Evolutionary conservation across 2,888 invertebrate species (phyloP), one percentile per base, ranked within the genome.

Genomic region (Acleris cristana): DNA sequence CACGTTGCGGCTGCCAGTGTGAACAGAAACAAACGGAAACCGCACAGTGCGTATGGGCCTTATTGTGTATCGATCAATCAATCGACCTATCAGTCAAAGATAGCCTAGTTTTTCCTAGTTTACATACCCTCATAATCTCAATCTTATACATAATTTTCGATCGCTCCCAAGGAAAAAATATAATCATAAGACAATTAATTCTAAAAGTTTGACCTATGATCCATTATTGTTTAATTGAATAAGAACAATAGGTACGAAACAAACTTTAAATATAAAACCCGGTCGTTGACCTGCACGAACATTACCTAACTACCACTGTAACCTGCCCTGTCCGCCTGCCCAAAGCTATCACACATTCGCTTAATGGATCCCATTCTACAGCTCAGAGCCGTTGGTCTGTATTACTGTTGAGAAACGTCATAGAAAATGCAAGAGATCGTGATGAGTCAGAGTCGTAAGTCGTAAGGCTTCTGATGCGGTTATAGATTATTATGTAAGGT

Each of bases 231-330:
- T 45, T n/a, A 48, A 57, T 44, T 16, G 19, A 30, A 30, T 30
- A 30, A 30, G 30, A 2, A 30, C 30, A 30, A 30, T 34, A n/a
- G n/a, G n/a, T n/a, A 34, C 34, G 34, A 10, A 34, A 3, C 10
- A 10, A 10, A 45, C 45, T 40, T 45, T 26, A 14, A 48, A 57
- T 48, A 58, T 53, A 14, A 48, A 66, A 70, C 69, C 58, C 72
- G 59, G 82, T 82, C 82, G 80, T 76, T 75, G 81, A 81, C 79
- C 82, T 73, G 52, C 49, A 19, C 49, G n/a, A 49, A 40, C 60
- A 34, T 74, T 75, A 68, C 74, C 19, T 74, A 75, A 75, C 74
- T 73, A 65, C 82, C 77, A 80, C 30, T 62, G 8, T 68, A 70
- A 52, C 58, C 19, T 70, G 79, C 70, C 3, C 77, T 74, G 70